These are phyloP conservation scores for Brachypalpus laphriformis DNA, from an alignment of 2,888 invertebrate genomes.

Conservation along the genomic window DNA sequence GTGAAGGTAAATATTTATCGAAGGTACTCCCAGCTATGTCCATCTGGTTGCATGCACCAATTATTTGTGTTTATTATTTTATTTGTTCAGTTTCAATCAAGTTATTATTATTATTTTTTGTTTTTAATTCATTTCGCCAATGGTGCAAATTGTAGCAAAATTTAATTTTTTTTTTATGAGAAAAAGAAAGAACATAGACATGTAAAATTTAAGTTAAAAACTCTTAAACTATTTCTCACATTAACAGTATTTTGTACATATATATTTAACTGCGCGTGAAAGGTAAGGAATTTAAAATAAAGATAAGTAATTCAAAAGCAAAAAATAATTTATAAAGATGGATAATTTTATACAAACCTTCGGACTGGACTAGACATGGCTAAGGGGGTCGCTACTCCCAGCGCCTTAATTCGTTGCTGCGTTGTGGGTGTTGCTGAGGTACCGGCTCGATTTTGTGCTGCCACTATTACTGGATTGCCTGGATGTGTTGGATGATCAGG, in stretches of 20 bases:
- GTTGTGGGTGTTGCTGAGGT: conserved; percentile 89
- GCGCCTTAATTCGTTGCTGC: conserved; percentile 94
- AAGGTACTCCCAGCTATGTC: conserved; percentile 80
- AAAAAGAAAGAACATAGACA: conserved; percentile 18
- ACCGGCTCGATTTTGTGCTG: conserved; percentile 84
- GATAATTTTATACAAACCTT: conserved; percentile 85
- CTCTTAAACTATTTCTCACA: conserved; percentile 24
- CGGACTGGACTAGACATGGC: conserved; percentile 94
- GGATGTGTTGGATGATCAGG: conserved; percentile 84
- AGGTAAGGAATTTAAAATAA: conserved; percentile 35
- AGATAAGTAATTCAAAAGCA: conserved; percentile 19
- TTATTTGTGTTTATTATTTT: conserved; percentile 9
- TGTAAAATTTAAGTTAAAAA: conserved; percentile 12
- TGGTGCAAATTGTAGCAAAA: neutral
- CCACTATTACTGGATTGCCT: conserved; percentile 79
- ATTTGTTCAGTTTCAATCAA: conserved; percentile 1
- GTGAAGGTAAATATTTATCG: conserved; percentile 76
- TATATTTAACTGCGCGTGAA: conserved; percentile 59
- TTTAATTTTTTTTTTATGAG: neutral
- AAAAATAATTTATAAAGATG: neutral
- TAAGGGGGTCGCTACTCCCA: conserved; percentile 94
- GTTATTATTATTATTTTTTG: neutral
- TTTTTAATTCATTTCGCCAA: neutral
- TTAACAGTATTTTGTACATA: conserved; percentile 38
- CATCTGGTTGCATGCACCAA: conserved; percentile 79